phyloP scores from a whole-genome alignment of 1,140 invertebrate species.

The Pogonus chalceus region DNA sequence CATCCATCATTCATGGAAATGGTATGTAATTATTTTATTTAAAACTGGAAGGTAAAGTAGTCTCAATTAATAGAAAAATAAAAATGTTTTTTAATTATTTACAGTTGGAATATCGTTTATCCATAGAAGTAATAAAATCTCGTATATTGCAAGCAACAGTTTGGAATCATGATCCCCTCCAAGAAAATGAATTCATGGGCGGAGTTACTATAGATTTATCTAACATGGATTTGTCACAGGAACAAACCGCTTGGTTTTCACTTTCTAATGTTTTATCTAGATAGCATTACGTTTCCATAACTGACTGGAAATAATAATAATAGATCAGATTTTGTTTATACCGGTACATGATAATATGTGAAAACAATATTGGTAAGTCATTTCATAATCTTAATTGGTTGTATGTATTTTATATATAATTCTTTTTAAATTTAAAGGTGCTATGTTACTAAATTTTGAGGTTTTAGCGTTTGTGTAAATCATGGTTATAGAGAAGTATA shows the following conservation, averaged over 20 bases:
- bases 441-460: too few species aligned
- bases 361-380: background rate
- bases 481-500: too few species aligned
- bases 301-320: background rate
- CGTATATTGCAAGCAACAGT: constrained; percentile 80
- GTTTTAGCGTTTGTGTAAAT: too few species aligned
- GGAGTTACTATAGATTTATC: constrained; percentile 69
- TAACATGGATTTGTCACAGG: constrained; percentile 60
- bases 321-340: too few species aligned
- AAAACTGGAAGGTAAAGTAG: background rate
- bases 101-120: constrained; percentile 79
- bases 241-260: constrained; percentile 71
- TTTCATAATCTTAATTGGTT: background rate
- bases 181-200: constrained; percentile 91
- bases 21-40: constrained; percentile 43
- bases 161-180: constrained; percentile 90
- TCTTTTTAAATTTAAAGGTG: background rate
- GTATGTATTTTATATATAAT: background rate
- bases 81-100: constrained; percentile 20
- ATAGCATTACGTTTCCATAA: constrained; percentile 14
- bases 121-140: constrained; percentile 65
- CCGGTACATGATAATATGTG: too few species aligned
- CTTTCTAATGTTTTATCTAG: constrained; percentile 48
- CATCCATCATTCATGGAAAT: constrained; percentile 98
- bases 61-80: constrained; percentile 5